Percentiles rank a stretch among this genome's conserved stretches.
phyloP scores from a whole-genome alignment of 2,113 vertebrate genomes.

The Callorhinus ursinus region DNA sequence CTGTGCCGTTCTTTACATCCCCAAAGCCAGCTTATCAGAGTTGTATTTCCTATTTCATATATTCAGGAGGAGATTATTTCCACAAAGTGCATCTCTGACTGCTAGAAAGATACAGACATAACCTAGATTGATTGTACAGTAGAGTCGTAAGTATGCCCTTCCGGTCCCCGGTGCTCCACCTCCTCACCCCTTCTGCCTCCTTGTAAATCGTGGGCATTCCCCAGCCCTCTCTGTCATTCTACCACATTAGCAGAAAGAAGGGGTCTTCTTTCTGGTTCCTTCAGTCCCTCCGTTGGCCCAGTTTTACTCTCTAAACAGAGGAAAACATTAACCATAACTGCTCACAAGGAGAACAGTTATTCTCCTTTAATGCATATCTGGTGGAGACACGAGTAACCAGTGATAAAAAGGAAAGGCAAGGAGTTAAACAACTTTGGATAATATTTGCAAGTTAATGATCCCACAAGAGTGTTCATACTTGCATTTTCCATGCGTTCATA shows the following conservation, averaged over 20 bases:
- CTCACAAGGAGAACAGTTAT: background rate
- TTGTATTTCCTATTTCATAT: background rate
- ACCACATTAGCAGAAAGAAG: too few species aligned
- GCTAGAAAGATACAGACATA: background rate
- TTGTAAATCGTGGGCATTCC: background rate
- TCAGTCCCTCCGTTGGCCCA: background rate
- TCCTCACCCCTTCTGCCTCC: background rate
- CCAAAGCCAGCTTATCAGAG: background rate
- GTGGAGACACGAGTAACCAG: background rate
- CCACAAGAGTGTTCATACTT: background rate
- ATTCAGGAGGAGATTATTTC: background rate
- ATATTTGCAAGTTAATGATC: background rate
- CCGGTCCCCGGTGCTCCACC: background rate
- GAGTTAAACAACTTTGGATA: background rate
- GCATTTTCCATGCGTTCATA: fast-evolving
- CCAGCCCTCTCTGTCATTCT: background rate
- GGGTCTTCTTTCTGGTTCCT: background rate
- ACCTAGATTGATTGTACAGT: background rate
- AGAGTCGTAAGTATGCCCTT: background rate
- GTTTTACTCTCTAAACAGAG: background rate
- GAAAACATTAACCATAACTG: background rate
- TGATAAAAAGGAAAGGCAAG: background rate
- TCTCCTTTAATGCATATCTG: background rate
- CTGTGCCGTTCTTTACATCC: background rate
- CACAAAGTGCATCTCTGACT: background rate